Conservation (phyloP, 2,888 invertebrate species). For the Lycocerus yunnanus region DNA sequence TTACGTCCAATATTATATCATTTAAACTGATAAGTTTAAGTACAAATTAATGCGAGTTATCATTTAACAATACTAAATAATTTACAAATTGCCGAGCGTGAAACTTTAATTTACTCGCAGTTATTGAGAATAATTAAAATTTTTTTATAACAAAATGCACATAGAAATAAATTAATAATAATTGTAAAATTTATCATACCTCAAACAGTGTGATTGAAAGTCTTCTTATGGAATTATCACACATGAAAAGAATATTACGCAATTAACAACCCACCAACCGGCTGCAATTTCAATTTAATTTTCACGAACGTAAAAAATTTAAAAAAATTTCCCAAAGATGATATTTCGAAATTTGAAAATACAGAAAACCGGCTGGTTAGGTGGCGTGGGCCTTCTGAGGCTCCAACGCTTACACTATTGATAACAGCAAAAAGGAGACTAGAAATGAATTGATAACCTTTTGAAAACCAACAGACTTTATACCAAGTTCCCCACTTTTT, state of each 20-base stretch:
- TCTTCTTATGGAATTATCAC: conserved; percentile 10
- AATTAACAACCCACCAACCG: conserved; percentile 28
- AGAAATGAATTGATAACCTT: background rate
- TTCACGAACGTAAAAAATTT: conserved; percentile 1
- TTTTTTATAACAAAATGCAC: too few relatives aligned
- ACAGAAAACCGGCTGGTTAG: conserved; percentile 35
- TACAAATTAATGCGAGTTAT: background rate
- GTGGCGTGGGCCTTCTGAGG: conserved; percentile 27
- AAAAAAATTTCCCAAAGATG: background rate
- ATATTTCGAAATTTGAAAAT: conserved; percentile 4
- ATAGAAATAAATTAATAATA: background rate
- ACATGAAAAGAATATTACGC: conserved; percentile 17
- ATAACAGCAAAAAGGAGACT: background rate
- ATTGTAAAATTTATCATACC: conserved; percentile 12
- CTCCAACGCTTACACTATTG: conserved; percentile 13
- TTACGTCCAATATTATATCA: background rate
- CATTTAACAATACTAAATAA: background rate
- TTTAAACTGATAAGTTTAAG: background rate
- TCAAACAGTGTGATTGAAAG: conserved; percentile 9
- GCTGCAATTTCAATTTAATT: conserved; percentile 17
- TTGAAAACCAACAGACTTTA: background rate
- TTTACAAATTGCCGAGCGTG: too few relatives aligned
- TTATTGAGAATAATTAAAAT: background rate
- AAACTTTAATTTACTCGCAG: too few relatives aligned
- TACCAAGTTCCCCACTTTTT: background rate